Evolutionary conservation across 2,888 invertebrate species (phyloP).

Genomic region (Cremastinae sp.): DNA sequence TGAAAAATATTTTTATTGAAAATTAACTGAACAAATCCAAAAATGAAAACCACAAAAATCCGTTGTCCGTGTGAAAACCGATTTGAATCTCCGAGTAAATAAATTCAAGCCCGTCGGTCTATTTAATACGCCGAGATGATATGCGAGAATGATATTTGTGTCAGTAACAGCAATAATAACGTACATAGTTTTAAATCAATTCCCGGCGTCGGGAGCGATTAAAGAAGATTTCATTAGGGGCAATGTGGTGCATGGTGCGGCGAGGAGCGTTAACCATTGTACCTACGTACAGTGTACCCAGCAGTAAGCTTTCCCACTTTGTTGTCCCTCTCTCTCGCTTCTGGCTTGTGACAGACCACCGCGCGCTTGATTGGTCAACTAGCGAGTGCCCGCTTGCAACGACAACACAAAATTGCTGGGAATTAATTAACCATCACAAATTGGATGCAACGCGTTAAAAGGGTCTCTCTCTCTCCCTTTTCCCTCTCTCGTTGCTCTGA

Average conservation of each 20-base stretch:
- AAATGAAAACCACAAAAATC: too few relatives aligned
- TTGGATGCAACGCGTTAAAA: slow-evolving; percentile 78
- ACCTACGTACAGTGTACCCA: background rate
- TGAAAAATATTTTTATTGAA: too few relatives aligned
- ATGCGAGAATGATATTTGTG: slow-evolving; percentile 38
- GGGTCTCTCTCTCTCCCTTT: slow-evolving; percentile 24
- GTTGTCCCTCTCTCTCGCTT: slow-evolving; percentile 52
- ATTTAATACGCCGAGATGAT: slow-evolving; percentile 7
- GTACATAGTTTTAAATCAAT: slow-evolving; percentile 64
- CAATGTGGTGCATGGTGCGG: slow-evolving; percentile 65
- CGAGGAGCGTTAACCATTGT: slow-evolving; percentile 66
- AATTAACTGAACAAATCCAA: too few relatives aligned
- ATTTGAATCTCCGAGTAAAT: background rate
- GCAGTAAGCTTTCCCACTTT: slow-evolving; percentile 53
- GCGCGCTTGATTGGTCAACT: slow-evolving; percentile 53
- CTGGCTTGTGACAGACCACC: slow-evolving; percentile 39
- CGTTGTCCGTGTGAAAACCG: background rate
- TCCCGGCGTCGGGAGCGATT: slow-evolving; percentile 69
- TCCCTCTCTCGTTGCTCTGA: background rate
- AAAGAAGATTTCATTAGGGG: slow-evolving; percentile 78
- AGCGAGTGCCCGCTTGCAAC: slow-evolving; percentile 52
- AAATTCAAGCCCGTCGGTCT: background rate
- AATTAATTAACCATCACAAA: slow-evolving; percentile 79
- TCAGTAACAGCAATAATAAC: slow-evolving; percentile 31
- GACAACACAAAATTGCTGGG: slow-evolving; percentile 71